Conservation (phyloP, 2,888 invertebrate species). For the Melangyna quadrimaculata region DNA sequence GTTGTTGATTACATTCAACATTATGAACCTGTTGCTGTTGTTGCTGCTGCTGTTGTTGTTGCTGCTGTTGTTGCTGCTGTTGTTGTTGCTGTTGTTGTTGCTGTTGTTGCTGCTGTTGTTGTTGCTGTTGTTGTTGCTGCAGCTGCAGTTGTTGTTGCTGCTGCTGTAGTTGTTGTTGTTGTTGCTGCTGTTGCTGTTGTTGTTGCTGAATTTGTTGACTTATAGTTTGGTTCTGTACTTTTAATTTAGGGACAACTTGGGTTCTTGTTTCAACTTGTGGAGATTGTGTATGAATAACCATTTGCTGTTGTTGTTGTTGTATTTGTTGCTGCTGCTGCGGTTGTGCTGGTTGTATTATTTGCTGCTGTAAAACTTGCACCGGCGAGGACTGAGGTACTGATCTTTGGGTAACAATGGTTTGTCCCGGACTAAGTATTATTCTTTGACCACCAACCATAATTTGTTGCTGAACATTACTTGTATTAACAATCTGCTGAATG, state of each 20-base stretch:
- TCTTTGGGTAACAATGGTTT: conserved; percentile 80
- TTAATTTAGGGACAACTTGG: conserved; percentile 43
- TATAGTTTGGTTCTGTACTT: conserved; percentile 69
- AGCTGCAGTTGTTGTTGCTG: conserved; percentile 73
- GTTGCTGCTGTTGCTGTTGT: conserved; percentile 72
- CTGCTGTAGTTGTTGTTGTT: conserved; percentile 74
- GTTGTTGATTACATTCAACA: conserved; percentile 68
- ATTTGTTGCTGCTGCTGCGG: conserved; percentile 69
- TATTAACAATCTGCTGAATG: conserved; percentile 80
- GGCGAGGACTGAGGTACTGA: conserved; percentile 77
- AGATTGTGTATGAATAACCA: conserved; percentile 51
- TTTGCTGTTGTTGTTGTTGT: conserved; percentile 67
- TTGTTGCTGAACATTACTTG: conserved; percentile 80
- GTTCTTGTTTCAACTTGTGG: conserved; percentile 41
- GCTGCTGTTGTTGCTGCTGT: conserved; percentile 73
- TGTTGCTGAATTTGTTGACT: conserved; percentile 74
- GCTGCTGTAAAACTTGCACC: conserved; percentile 77
- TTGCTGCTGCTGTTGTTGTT: conserved; percentile 55
- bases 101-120: conserved; percentile 77
- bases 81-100: conserved; percentile 77
- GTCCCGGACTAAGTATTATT: conserved; percentile 80
- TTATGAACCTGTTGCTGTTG: neutral
- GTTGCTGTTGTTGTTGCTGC: conserved; percentile 69
- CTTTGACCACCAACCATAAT: conserved; percentile 80
- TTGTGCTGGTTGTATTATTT: conserved; percentile 74